Percentiles rank a stretch among this genome's conserved stretches.
phyloP scores from a whole-genome alignment of 2,113 vertebrate genomes.

The Notiomystis cincta region DNA sequence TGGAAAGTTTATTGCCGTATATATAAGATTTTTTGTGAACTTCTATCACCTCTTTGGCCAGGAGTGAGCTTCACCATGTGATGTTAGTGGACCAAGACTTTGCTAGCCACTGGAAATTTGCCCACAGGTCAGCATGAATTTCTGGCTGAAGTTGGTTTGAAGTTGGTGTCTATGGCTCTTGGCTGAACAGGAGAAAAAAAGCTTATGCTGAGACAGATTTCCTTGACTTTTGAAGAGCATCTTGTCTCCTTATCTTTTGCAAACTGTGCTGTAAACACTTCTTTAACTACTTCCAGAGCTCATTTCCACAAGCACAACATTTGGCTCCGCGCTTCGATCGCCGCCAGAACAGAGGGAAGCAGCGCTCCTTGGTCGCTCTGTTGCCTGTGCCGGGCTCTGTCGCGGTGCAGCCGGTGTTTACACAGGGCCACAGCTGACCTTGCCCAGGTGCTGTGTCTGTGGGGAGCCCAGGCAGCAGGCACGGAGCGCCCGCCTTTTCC shows the following conservation, averaged over 20 bases:
- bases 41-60: neutral
- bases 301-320: constrained; percentile 34
- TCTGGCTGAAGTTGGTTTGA: neutral
- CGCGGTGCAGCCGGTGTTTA: neutral
- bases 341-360: neutral
- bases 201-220: neutral
- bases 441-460: constrained; percentile 62
- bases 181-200: neutral
- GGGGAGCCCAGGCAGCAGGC: constrained; percentile 18
- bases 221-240: constrained; percentile 33
- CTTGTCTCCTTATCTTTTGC: constrained; percentile 49
- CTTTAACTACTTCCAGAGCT: constrained; percentile 59
- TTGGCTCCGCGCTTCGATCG: neutral
- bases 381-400: neutral
- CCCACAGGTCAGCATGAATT: neutral
- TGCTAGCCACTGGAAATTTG: neutral
- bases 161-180: neutral
- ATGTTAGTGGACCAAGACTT: neutral
- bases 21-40: neutral
- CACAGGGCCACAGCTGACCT: constrained; percentile 30
- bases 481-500: neutral
- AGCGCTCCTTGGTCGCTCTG: neutral
- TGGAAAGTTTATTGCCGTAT: neutral
- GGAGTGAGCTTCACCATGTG: neutral
- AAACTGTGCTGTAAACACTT: constrained; percentile 46